Evolutionary conservation across 2,888 invertebrate genomes (phyloP).

Genomic region (Scaptomyza parva): DNA sequence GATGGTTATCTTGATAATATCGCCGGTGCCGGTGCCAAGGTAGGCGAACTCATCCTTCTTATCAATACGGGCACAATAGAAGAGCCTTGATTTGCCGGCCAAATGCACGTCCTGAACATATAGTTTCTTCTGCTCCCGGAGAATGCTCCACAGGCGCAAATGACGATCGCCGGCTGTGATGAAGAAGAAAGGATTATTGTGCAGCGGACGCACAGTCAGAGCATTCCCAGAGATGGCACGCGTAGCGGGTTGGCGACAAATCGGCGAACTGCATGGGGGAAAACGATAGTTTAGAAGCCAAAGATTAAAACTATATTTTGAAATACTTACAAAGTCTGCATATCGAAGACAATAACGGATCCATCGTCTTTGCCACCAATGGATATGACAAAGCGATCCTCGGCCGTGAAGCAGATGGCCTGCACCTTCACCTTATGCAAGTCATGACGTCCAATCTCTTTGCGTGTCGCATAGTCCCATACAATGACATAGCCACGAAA

Average conservation of each 20-base stretch:
- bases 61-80: constrained; percentile 90
- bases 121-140: constrained; percentile 89
- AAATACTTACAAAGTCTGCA: constrained; percentile 85
- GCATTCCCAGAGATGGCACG: constrained; percentile 91
- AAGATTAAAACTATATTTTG: not conserved
- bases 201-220: constrained; percentile 86
- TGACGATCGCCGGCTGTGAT: constrained; percentile 91
- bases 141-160: constrained; percentile 91
- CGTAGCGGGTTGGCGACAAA: constrained; percentile 87
- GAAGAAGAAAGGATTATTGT: constrained; percentile 88
- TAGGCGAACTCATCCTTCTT: constrained; percentile 90
- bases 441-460: constrained; percentile 89
- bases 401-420: constrained; percentile 92
- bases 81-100: constrained; percentile 91
- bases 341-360: constrained; percentile 93
- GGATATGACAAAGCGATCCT: constrained; percentile 92
- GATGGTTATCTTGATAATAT: constrained; percentile 84
- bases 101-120: constrained; percentile 90
- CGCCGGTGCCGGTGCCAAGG: constrained; percentile 94
- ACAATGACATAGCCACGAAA: constrained; percentile 94
- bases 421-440: constrained; percentile 95
- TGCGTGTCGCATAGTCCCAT: constrained; percentile 91
- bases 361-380: constrained; percentile 96
- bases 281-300: not conserved
- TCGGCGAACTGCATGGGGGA: constrained; percentile 85